Base-by-base conservation (phyloP, 30 jellyfish, hydroid and myxozoan genomes). In the Mastigias papua region DNA sequence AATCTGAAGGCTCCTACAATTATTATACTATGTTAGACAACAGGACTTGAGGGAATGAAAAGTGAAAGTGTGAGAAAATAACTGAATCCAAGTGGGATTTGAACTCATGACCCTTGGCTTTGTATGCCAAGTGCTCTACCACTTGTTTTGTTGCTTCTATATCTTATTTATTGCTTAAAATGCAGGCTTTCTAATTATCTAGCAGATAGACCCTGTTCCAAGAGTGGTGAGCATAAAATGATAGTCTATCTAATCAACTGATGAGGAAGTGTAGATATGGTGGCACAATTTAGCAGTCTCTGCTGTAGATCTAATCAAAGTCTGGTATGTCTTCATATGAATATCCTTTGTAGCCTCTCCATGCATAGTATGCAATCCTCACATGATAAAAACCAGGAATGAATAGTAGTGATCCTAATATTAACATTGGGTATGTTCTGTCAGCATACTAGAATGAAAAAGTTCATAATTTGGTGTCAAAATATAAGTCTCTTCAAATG, bases 361-460 rank as follows among this genome's bases (percentile, higher is more conserved):
- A 93, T 31, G 98, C 98, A 58, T 58, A 85, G 62, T 89, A 88
- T 13, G 98, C 98, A 17, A 93, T 88, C 54, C 97, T 62, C 48
- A 93, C 98, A 72, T 93, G 98, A 57, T 93, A 93, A 71, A 88
- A 93, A 6, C 98, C 98, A 76, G 98, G 98, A 34, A 93, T 93
- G 67, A 93, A 93, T 64, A 93, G 82, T 73, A 93, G 51, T 17
- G 89, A 65, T 11, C 98, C 98, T 49, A 93, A 90, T 15, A 93
- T 88, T 64, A 93, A 48, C 89, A 93, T 93, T 10, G 98, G 98
- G 51, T 93, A 93, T 17, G 98, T 93, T 33, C 98, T 76, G 72
- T 93, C 98, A 72, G 96, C 88, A 83, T 93, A 93, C 98, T 93
- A 66, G 35, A 86, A 76, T 19, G 19, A 57, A 80, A 17, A 73